Conservation (phyloP, 2,113 vertebrate species). For the Cichladusa arquata region DNA sequence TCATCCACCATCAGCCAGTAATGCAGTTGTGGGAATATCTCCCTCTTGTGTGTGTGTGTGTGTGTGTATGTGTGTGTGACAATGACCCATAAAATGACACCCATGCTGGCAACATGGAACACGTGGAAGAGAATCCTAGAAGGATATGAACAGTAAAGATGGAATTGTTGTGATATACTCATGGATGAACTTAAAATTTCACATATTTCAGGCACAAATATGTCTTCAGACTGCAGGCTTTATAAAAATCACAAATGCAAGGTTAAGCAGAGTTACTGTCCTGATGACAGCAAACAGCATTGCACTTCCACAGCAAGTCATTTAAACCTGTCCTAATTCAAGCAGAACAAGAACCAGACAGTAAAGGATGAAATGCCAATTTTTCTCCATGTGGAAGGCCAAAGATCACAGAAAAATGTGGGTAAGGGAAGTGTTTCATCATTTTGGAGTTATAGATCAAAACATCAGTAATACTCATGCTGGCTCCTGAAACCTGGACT, state of each 20-base stretch:
- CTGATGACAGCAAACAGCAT: not conserved
- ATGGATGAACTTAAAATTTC: not conserved
- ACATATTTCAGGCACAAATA: not conserved
- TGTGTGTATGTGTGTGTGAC: not conserved
- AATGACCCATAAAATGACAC: not conserved
- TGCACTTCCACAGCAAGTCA: not conserved
- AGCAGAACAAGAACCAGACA: not conserved
- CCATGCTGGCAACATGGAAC: not conserved
- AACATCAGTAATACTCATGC: not conserved
- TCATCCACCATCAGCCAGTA: not conserved
- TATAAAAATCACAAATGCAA: not conserved
- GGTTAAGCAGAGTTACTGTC: not conserved
- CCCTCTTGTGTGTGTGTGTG: accelerated
- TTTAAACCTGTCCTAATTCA: not conserved
- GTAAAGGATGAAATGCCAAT: not conserved
- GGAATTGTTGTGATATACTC: not conserved
- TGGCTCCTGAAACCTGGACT: not conserved
- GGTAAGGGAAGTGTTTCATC: not conserved
- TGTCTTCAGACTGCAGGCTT: not conserved
- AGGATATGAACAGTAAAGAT: not conserved
- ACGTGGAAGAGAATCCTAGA: not conserved
- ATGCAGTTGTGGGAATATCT: not conserved
- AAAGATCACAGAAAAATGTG: not conserved
- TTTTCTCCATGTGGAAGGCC: not conserved
- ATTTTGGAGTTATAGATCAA: not conserved